phyloP scores from a whole-genome alignment of 1,140 invertebrate genomes.

The Leptopilina clavipes region DNA sequence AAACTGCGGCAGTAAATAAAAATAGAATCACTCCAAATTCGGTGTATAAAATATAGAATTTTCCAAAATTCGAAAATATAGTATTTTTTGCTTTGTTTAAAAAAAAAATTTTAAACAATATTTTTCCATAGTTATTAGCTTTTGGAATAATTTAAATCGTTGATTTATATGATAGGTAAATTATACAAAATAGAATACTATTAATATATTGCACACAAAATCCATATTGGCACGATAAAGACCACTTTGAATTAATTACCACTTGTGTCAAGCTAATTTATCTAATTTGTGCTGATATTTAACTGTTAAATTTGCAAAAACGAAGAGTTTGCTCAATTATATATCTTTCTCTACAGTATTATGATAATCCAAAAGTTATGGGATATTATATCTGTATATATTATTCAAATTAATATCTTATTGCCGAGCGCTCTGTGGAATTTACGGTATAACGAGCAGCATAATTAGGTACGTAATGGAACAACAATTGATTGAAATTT shows the following conservation, averaged over 20 bases:
- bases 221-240: not conserved
- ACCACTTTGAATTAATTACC: conserved; percentile 7
- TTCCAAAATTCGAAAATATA: no score
- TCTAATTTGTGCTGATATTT: conserved; percentile 21
- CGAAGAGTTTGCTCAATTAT: conserved; percentile 16
- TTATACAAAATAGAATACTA: no score
- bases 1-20: conserved; percentile 26
- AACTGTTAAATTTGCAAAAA: not conserved
- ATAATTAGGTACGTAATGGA: conserved; percentile 18
- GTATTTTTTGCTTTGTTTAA: no score
- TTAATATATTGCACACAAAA: not conserved
- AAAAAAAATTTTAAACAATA: no score
- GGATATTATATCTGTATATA: not conserved
- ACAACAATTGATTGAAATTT: not conserved
- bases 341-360: conserved; percentile 2
- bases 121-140: no score
- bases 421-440: not conserved
- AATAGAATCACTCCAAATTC: not conserved
- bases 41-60: no score
- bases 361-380: conserved; percentile 28
- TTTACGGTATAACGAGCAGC: conserved; percentile 1
- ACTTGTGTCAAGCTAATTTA: conserved; percentile 13
- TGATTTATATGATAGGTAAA: no score
- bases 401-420: conserved; percentile 17
- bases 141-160: no score